Evolutionary conservation across 1,140 invertebrate genomes (phyloP), one percentile per base, ranked within the genome.

Genomic region (Bombus confusus): DNA sequence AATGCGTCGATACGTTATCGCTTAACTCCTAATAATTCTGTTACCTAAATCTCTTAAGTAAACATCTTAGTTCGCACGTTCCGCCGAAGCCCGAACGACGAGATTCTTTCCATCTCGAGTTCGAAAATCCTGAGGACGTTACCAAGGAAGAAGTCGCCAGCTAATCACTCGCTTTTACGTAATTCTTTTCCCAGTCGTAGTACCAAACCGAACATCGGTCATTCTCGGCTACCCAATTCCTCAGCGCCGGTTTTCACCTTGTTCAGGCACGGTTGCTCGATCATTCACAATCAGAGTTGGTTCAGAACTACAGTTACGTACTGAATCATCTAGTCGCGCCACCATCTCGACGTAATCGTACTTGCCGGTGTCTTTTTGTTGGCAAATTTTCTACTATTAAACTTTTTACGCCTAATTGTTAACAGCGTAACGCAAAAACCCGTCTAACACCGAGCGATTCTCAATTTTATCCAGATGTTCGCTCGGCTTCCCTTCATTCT

Each of bases 301-400:
- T 79, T 79, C 25, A 37, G 41, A 68, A 79, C 31, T 79, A 79
- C 77, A 79, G 77, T 79, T 79, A 79, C 1, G 41, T 28, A 68
- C 25, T 41, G 77, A 79, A 68, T 69, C 64, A 66, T 28, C 62
- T 15, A 0, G 31, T n/a, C 22, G n/a, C 22, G 6, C 62, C 77
- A 25, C 22, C 62, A 5, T 64, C 15, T 28, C 9, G 22, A n/a
- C 31, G 28, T 22, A 5, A 43, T 66, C 18, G 39, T n/a, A 34
- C 18, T 25, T 74, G n/a, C 28, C 3, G 28, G 47, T 3, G 18
- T 25, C 41, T 47, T 66, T 57, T 39, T 62, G 13, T 25, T 39
- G 6, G 8, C 22, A 15, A 37, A 62, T 39, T 77, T 77, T 25
- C 28, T 25, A 22, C 41, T 13, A 18, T 15, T 13, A n/a, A 72